Evolutionary conservation across 1,140 invertebrate genomes (phyloP).

Genomic region (Littorina saxatilis): DNA sequence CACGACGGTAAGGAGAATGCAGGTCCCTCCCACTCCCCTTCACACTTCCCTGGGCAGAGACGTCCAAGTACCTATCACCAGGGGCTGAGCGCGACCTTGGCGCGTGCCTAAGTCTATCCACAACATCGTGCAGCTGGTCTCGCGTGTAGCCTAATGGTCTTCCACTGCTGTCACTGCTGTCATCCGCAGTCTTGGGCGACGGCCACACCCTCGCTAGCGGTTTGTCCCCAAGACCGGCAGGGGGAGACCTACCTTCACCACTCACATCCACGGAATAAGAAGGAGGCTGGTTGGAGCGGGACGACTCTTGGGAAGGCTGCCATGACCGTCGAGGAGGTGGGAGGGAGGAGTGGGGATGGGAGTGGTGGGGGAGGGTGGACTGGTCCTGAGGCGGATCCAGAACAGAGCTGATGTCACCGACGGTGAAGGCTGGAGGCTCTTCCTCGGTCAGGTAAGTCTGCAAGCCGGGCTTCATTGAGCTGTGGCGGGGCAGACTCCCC

Average conservation of each 20-base stretch:
- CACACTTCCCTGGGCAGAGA: constrained; percentile 12
- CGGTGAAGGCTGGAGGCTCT: constrained; percentile 46
- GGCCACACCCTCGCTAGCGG: constrained; percentile 35
- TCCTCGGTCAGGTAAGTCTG: constrained; percentile 59
- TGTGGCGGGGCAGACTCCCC: constrained; percentile 55
- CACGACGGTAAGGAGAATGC: neutral
- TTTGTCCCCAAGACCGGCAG: neutral
- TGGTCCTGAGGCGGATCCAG: constrained; percentile 58
- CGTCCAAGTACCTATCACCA: constrained; percentile 21
- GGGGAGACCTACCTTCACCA: neutral
- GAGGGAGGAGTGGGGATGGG: neutral
- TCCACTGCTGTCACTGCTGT: constrained; percentile 60
- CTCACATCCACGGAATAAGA: constrained; percentile 32
- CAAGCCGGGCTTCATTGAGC: constrained; percentile 61
- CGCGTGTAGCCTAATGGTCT: constrained; percentile 74
- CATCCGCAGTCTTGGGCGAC: constrained; percentile 24
- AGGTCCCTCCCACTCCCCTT: neutral
- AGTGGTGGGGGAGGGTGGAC: constrained; percentile 20
- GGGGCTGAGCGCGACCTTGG: constrained; percentile 47
- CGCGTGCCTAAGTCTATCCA: constrained; percentile 73
- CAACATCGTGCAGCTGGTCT: constrained; percentile 74
- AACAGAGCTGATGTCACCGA: constrained; percentile 70
- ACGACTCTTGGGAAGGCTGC: constrained; percentile 27
- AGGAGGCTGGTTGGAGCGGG: constrained; percentile 3
- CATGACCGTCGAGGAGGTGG: neutral